These are phyloP conservation scores for Nerophis ophidion DNA, from an alignment of 2,113 vertebrate species.

Conservation along the genomic window DNA sequence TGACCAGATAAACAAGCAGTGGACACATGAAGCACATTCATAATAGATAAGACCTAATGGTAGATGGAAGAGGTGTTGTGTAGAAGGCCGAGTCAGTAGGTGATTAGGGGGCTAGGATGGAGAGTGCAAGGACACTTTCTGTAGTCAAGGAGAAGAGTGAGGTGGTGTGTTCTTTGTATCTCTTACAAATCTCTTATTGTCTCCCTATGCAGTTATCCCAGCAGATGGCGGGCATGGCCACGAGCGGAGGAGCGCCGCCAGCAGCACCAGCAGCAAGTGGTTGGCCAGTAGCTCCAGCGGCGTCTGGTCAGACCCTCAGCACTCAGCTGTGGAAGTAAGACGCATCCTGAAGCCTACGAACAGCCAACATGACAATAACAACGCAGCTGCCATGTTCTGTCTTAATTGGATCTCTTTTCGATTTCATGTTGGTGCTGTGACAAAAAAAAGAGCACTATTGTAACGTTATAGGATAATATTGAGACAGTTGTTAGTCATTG, in stretches of 20 bases:
- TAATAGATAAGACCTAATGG: slow-evolving; percentile 48
- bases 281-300: slow-evolving; percentile 71
- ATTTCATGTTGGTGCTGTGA: slow-evolving; percentile 42
- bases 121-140: neutral
- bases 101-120: neutral
- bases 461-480: slow-evolving; percentile 51
- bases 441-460: slow-evolving; percentile 53
- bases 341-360: slow-evolving; percentile 10
- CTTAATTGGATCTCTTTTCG: slow-evolving; percentile 19
- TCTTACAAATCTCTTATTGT: neutral
- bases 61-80: slow-evolving; percentile 6
- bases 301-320: slow-evolving; percentile 94
- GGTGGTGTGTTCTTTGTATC: neutral
- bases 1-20: slow-evolving; percentile 44
- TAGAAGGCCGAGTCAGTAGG: neutral
- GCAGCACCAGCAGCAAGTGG: slow-evolving; percentile 72
- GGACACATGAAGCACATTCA: slow-evolving; percentile 44
- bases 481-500: slow-evolving; percentile 78
- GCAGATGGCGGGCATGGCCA: slow-evolving; percentile 87
- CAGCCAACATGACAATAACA: slow-evolving; percentile 27
- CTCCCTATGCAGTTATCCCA: slow-evolving; percentile 82
- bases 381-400: slow-evolving; percentile 65
- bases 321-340: slow-evolving; percentile 96
- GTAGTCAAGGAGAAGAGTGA: slow-evolving; percentile 5
- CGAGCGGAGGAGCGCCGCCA: slow-evolving; percentile 64